Percentiles rank a stretch among this genome's conserved stretches.
These are phyloP conservation scores for Patella ulyssiponensis DNA, from an alignment of 2,888 invertebrate species.

Conservation along the genomic window DNA sequence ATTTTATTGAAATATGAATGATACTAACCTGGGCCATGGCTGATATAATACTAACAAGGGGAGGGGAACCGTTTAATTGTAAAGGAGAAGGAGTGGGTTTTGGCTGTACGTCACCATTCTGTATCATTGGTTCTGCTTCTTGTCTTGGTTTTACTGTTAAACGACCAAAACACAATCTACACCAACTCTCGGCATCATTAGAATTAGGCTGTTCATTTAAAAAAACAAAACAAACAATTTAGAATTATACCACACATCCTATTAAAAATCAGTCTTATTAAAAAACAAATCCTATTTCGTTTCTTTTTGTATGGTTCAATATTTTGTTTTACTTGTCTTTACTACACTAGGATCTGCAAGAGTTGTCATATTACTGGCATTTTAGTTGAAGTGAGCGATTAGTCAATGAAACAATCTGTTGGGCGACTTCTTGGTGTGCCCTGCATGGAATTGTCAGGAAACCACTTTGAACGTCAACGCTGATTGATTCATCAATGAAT, in stretches of 20 bases:
- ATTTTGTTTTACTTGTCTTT: no score
- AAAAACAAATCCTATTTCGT: no score
- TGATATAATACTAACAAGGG: conserved; percentile 72
- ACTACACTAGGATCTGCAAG: no score
- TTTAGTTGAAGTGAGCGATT: no score
- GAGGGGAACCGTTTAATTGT: conserved; percentile 60
- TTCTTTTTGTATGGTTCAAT: no score
- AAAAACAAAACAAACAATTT: conserved; percentile 1
- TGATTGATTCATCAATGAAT: no score
- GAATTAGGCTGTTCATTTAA: conserved; percentile 70
- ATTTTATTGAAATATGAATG: background rate
- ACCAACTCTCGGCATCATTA: conserved; percentile 74
- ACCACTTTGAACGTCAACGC: no score
- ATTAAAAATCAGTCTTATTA: no score
- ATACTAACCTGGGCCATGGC: conserved; percentile 72
- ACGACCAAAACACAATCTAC: conserved; percentile 73
- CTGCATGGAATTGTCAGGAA: no score
- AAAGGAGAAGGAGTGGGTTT: conserved; percentile 23
- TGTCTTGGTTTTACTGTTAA: conserved; percentile 28
- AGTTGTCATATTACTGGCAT: no score
- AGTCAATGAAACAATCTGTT: no score
- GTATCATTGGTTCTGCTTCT: conserved; percentile 29
- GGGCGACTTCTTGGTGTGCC: no score
- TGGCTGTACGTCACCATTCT: conserved; percentile 22
- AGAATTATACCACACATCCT: background rate